These are phyloP conservation scores for Sebastes alutus DNA, from an alignment of 2,797 vertebrate species.

Conservation along the genomic window DNA sequence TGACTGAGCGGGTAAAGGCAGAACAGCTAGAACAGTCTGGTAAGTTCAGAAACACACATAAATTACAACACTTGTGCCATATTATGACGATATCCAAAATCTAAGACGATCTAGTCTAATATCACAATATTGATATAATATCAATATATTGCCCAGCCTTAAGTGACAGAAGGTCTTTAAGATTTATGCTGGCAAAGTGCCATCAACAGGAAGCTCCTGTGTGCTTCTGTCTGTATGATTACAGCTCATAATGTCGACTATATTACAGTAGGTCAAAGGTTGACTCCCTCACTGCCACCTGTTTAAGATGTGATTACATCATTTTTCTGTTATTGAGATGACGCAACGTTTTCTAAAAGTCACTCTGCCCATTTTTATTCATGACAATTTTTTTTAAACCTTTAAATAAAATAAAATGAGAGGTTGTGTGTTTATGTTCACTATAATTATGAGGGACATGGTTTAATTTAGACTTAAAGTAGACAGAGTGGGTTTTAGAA, in stretches of 20 bases:
- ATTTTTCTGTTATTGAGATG: not conserved
- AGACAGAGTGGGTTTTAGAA: not conserved
- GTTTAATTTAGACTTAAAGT: not conserved
- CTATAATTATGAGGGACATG: not conserved
- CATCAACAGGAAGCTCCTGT: slow-evolving; percentile 24
- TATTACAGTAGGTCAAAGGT: slow-evolving; percentile 53
- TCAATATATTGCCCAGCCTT: too few relatives aligned
- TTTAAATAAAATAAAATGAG: not conserved
- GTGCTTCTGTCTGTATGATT: slow-evolving; percentile 44
- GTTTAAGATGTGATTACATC: not conserved
- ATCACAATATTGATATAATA: too few relatives aligned
- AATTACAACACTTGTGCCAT: too few relatives aligned
- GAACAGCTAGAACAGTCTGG: too few relatives aligned
- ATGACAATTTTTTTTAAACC: not conserved
- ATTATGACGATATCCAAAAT: too few relatives aligned
- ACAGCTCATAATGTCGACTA: slow-evolving; percentile 36
- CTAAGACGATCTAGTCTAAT: too few relatives aligned
- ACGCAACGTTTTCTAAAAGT: not conserved
- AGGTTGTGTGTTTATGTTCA: not conserved
- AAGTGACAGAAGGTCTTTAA: not conserved
- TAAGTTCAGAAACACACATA: too few relatives aligned
- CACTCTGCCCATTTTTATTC: not conserved
- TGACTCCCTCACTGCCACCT: slow-evolving; percentile 15
- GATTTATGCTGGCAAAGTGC: not conserved
- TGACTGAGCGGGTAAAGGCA: too few relatives aligned